Evolutionary conservation across 2,113 vertebrate genomes (phyloP), one percentile per base, ranked within the genome.

Genomic region (Atrichornis clamosus): DNA sequence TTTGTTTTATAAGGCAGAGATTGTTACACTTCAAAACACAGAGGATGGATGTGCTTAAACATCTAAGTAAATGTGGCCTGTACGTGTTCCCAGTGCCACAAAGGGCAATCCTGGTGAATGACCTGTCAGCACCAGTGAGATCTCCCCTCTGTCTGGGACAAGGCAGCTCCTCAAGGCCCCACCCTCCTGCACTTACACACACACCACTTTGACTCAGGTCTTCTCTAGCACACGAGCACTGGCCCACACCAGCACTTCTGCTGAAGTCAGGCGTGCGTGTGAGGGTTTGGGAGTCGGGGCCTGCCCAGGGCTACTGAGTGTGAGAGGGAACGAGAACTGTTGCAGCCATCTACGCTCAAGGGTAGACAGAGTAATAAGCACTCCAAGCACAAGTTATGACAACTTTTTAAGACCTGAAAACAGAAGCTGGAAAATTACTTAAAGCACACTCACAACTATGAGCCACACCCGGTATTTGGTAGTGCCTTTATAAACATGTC

Each of bases 191-290:
- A 22, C 60, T 49, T 32, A 19, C 27, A 53, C 33, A 20, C 37
- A 12, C 0, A 2, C 24, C 65, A 20, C 26, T 28, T 74, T 32
- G 44, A 73, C 50, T 33, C 23, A 9, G 35, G 22, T 23, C n/a
- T 72, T 33, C 73, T 52, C 69, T 16, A n/a, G 30, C 7, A 15
- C 50, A 13, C 41, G 13, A 8, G 13, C n/a, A n/a, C 3, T 0
- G 2, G n/a, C n/a, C 67, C 37, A 42, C 3, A 9, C 0, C 2
- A 21, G 39, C 13, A 0, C 33, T 11, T 16, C 33, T 42, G 58
- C 44, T 77, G 26, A 18, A 33, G 30, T 10, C 5, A 26, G 50
- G 35, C 1, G 0, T 1, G 2, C 0, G 3, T 15, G 23, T 9
- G 4, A 3, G 41, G 2, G 20, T 5, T 52, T 19, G 32, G 23